Evolutionary conservation across 2,888 invertebrate species (phyloP), one percentile per base, ranked within the genome.

Genomic region (Seladonia tumulorum): DNA sequence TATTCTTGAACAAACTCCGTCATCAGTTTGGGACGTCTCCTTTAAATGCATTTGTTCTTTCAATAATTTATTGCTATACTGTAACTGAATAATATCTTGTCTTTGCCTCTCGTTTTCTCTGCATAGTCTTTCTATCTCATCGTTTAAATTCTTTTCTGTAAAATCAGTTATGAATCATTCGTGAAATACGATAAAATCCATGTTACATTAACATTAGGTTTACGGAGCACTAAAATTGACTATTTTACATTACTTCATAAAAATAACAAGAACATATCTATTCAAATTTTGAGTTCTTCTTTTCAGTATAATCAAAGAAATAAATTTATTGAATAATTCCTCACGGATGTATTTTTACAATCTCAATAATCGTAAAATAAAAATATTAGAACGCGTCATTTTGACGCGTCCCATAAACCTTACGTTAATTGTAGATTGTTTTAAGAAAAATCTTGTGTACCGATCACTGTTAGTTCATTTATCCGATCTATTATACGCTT

Each of bases 381-480:
- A 35, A 35, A 35, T 35, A 35, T 35, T 35, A 35, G 35, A 35
- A 35, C 5, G 35, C 35, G 35, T 35, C 35, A 35, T 35, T 35
- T 35, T 35, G 35, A 35, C 4, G 35, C 35, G 35, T 35, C 35
- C 35, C 35, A 35, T 35, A 35, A 35, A 35, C 35, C 35, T 35
- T 35, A 35, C 42, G 14, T 45, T 47, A 35, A 29, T 25, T 73
- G 25, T 2, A 57, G 63, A 35, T 57, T 42, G 14, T 8, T 35
- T 35, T 22, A 72, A 45, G 60, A 63, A 18, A 74, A 72, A 79
- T 74, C 39, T 5, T 42, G 79, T 75, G 91, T 95, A 96, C 96
- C 97, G 86, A 96, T 97, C 90, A 96, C 95, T 88, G 96, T 97
- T 93, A 96, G 96, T 92, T 96, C 96, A 95, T 96, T 96, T 22